Evolutionary conservation across 1,140 invertebrate species (phyloP), one percentile per base, ranked within the genome.

Genomic region (Leguminivora glycinivorella): DNA sequence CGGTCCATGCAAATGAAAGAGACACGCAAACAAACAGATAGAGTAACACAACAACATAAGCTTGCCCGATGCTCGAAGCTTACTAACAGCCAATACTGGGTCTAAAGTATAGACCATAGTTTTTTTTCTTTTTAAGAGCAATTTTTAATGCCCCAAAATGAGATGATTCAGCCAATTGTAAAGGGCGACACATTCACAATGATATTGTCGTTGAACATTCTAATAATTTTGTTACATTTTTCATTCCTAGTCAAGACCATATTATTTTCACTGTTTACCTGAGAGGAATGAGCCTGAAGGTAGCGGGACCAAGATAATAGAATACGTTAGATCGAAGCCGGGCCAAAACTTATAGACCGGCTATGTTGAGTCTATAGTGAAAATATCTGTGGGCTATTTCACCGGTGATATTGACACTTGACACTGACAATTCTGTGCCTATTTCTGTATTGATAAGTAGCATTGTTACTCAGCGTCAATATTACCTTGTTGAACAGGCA

Each of bases 271-370:
- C 81, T 82, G 80, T 87, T 95, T 95, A 95, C 94, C 94, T 95
- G 94, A 94, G 92, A 95, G 92, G 93, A 94, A 94, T 92, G 94
- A 94, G 94, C 94, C 94, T 95, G 93, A 92, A 92, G 93, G 93
- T 93, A 93, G 94, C 93, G 88, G 92, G 89, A 82, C 88, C 78
- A 78, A 87, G 77, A 89, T 90, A 88, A 52, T 78, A 88, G 83
- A 89, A 90, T 85, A 73, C 75, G 83, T 90, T 90, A 92, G 87
- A 43, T 90, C 85, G 56, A 85, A 84, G 80, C 80, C 81, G 77
- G 77, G 75, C 77, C 70, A 38, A 72, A 76, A 66, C 7, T 14
- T 29, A 9, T 31, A 63, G 56, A 56, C 24, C 10, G 10, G 34
- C 34, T 38, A 38, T 4, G 34, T 14, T 38, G 14, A 38, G 34